Evolutionary conservation across 1,140 invertebrate species (phyloP).

Genomic region (Bombus huntii): DNA sequence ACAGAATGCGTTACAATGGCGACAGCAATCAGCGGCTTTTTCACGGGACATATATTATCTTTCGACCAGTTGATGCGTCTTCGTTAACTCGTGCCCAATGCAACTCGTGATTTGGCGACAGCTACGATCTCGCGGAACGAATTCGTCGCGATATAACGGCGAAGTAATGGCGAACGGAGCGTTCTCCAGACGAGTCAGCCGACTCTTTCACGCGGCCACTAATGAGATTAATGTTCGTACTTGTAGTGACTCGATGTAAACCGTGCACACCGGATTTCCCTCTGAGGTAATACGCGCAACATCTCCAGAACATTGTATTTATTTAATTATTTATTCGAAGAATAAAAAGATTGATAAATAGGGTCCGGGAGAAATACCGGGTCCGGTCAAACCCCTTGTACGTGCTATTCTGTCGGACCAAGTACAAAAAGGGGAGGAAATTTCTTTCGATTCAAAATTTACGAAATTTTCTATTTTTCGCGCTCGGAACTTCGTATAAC

Average conservation of each 20-base stretch:
- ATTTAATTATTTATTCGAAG: too few species aligned
- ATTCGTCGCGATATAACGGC: constrained; percentile 69
- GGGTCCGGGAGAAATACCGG: too few species aligned
- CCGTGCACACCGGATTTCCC: constrained; percentile 24
- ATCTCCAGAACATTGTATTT: too few species aligned
- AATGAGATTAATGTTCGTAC: constrained; percentile 66
- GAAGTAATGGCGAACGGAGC: constrained; percentile 58
- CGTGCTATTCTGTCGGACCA: too few species aligned
- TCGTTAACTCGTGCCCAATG: constrained; percentile 40
- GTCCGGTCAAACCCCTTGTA: too few species aligned
- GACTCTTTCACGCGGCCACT: constrained; percentile 50
- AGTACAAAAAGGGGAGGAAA: too few species aligned
- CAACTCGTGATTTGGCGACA: constrained; percentile 67
- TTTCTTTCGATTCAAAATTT: too few species aligned
- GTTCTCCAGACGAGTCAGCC: constrained; percentile 43
- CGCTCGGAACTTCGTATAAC: too few species aligned
- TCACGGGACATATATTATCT: constrained; percentile 45
- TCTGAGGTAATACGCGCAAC: not conserved
- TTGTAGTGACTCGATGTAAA: constrained; percentile 11
- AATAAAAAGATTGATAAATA: too few species aligned
- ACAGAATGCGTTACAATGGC: constrained; percentile 28
- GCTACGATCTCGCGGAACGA: constrained; percentile 66
- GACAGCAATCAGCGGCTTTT: constrained; percentile 50
- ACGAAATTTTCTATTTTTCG: too few species aligned
- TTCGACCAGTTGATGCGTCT: constrained; percentile 28